A percentile compares a stretch with the other conserved stretches of the same genome.
Evolutionary conservation across 2,113 vertebrate species (phyloP).

Genomic region (Candoia aspera): DNA sequence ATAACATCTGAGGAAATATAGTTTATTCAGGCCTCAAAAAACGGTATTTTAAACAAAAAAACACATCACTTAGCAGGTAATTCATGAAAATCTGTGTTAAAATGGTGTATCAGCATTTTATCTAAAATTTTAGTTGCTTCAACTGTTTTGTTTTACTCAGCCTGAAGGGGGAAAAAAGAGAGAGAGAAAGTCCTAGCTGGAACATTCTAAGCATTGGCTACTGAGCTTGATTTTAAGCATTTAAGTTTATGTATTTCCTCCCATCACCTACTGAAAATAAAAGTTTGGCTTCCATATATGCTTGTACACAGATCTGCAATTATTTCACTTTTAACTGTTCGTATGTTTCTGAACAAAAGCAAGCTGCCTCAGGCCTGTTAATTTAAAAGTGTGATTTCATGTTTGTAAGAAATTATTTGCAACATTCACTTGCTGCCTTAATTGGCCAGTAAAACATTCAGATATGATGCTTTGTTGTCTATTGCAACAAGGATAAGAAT

Average conservation of each 20-base stretch:
- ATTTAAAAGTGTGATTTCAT: slow-evolving; percentile 41
- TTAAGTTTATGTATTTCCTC: neutral
- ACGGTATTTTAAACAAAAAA: neutral
- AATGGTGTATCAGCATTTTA: neutral
- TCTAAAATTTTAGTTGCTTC: neutral
- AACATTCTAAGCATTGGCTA: neutral
- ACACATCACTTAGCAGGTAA: neutral
- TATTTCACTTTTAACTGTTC: neutral
- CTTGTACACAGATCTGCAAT: neutral
- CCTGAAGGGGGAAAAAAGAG: neutral
- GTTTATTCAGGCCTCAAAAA: neutral
- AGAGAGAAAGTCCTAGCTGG: neutral
- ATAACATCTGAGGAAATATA: neutral
- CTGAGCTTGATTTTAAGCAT: neutral
- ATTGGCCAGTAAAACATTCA: neutral
- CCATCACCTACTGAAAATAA: neutral
- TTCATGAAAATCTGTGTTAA: neutral
- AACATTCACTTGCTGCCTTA: neutral
- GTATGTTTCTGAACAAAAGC: neutral
- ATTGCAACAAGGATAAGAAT: neutral
- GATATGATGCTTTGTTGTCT: neutral
- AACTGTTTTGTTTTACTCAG: neutral
- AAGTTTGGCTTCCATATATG: slow-evolving; percentile 17
- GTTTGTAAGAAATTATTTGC: slow-evolving; percentile 32
- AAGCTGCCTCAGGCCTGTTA: slow-evolving; percentile 15